A percentile compares a stretch with the other conserved stretches of the same genome.
Conservation (phyloP, 1,140 invertebrate species). For the Leptopilina boulardi region DNA sequence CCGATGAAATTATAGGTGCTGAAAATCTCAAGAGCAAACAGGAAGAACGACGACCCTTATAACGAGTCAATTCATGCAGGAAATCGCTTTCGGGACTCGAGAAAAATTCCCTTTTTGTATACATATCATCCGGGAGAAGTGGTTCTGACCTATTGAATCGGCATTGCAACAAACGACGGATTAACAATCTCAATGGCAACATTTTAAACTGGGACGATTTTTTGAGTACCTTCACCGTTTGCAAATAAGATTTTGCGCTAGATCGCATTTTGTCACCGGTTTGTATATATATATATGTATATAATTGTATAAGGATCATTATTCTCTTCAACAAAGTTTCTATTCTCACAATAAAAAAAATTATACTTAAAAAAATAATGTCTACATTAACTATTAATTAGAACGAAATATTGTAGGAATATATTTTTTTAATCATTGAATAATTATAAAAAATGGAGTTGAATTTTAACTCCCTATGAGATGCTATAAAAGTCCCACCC, state of each 20-base stretch:
- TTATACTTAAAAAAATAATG: too few species aligned
- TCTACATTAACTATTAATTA: too few species aligned
- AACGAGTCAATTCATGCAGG: slow-evolving; percentile 60
- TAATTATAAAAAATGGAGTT: too few species aligned
- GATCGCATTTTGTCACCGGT: slow-evolving; percentile 17
- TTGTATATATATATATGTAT: background rate
- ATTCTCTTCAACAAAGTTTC: background rate
- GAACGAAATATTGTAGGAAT: too few species aligned
- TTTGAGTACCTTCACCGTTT: slow-evolving; percentile 46
- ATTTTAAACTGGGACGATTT: slow-evolving; percentile 50
- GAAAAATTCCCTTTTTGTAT: slow-evolving; percentile 55
- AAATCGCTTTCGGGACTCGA: slow-evolving; percentile 60
- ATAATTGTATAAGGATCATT: background rate
- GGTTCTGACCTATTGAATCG: slow-evolving; percentile 62
- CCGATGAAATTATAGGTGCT: slow-evolving; percentile 65
- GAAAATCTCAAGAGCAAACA: slow-evolving; percentile 65
- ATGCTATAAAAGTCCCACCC: too few species aligned
- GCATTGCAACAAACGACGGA: slow-evolving; percentile 44
- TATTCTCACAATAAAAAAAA: background rate
- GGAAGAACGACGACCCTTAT: slow-evolving; percentile 55
- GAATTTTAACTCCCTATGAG: too few species aligned
- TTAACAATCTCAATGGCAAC: slow-evolving; percentile 55
- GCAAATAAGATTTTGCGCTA: slow-evolving; percentile 66
- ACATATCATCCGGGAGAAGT: slow-evolving; percentile 58
- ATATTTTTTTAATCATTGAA: too few species aligned